These are phyloP conservation scores for Drosophila subpulchrella DNA, from an alignment of 1,140 invertebrate species.

Conservation along the genomic window DNA sequence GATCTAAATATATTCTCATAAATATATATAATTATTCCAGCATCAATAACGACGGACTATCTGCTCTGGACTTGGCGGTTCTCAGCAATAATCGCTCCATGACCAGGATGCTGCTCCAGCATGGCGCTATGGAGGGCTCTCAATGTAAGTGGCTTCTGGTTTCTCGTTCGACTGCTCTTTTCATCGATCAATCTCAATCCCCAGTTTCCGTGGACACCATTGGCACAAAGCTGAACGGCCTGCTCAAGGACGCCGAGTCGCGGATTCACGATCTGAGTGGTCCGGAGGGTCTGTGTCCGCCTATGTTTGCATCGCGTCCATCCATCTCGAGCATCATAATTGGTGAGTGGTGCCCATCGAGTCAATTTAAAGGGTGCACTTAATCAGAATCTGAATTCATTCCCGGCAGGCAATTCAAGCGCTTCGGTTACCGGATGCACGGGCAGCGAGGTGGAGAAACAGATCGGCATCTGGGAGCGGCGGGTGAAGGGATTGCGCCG, in stretches of 20 bases:
- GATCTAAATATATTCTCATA: background rate
- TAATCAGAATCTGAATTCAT: conserved; percentile 8
- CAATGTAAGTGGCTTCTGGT: conserved; percentile 91
- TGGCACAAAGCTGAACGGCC: conserved; percentile 89
- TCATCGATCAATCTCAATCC: conserved; percentile 51
- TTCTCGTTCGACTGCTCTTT: conserved; percentile 86
- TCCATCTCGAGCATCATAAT: conserved; percentile 84
- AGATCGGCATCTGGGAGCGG: conserved; percentile 94
- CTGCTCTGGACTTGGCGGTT: conserved; percentile 95
- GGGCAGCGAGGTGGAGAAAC: conserved; percentile 92
- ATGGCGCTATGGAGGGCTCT: conserved; percentile 94
- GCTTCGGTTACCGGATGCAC: conserved; percentile 88
- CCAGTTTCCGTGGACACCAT: conserved; percentile 91
- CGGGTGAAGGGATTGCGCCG: conserved; percentile 91
- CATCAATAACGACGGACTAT: conserved; percentile 94
- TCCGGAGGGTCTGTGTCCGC: conserved; percentile 68
- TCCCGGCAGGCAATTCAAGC: conserved; percentile 76
- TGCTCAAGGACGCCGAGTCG: conserved; percentile 92
- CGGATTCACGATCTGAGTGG: conserved; percentile 90
- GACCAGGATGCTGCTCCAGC: conserved; percentile 93
- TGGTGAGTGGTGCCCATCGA: conserved; percentile 60
- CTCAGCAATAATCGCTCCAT: conserved; percentile 94
- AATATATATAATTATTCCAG: conserved; percentile 81
- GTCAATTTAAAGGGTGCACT: conserved; percentile 9
- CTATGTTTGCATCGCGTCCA: conserved; percentile 72